Conservation (phyloP, 2,888 invertebrate genomes). For the Dolichomitus sp. region DNA sequence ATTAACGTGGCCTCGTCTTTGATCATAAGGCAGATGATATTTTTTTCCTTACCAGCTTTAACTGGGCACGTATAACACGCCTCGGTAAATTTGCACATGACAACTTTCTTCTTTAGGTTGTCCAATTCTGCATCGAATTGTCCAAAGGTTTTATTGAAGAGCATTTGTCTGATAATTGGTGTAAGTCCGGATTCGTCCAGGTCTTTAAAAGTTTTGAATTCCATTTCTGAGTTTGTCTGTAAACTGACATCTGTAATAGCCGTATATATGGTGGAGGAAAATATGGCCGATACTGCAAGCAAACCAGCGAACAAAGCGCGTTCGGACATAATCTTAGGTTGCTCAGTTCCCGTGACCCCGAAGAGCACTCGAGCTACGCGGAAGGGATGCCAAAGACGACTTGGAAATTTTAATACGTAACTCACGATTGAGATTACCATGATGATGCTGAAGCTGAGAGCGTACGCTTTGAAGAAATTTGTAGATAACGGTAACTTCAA, state of each 20-base stretch:
- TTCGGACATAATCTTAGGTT: conserved; percentile 44
- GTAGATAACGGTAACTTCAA: not conserved
- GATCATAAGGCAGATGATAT: conserved; percentile 45
- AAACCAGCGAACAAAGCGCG: conserved; percentile 58
- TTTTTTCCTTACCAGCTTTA: conserved; percentile 17
- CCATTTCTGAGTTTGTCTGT: not conserved
- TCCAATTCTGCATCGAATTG: conserved; percentile 3
- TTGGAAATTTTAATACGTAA: conserved; percentile 49
- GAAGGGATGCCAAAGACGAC: conserved; percentile 50
- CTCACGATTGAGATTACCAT: conserved; percentile 37
- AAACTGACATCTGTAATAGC: conserved; percentile 59
- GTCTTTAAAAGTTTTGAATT: conserved; percentile 51
- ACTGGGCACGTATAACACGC: not conserved
- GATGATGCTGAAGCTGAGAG: conserved; percentile 38
- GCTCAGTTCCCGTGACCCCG: conserved; percentile 39
- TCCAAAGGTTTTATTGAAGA: conserved; percentile 52
- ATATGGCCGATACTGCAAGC: conserved; percentile 59
- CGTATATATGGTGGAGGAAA: conserved; percentile 60
- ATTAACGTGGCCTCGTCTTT: conserved; percentile 6
- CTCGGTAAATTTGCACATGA: not conserved
- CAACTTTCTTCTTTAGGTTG: conserved; percentile 44
- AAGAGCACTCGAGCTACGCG: conserved; percentile 57
- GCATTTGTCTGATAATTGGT: conserved; percentile 32
- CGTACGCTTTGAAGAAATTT: conserved; percentile 9
- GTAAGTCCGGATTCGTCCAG: conserved; percentile 61